Base-by-base conservation (phyloP, 2,113 vertebrate genomes). In the Saccopteryx bilineata region DNA sequence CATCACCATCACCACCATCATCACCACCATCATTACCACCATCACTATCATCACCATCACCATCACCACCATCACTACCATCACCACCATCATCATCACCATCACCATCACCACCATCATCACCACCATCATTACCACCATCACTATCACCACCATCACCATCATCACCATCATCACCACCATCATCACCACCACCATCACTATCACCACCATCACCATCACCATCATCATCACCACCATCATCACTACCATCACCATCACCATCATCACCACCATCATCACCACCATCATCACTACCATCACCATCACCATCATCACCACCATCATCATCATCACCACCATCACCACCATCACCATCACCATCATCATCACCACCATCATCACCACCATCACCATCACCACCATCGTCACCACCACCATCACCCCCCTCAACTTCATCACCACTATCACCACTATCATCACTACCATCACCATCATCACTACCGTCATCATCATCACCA, bases 21-120 rank as follows among this genome's bases (percentile, higher is more conserved):
- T 0, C 28, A 17, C 0, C 28, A 50, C 18, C 23, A 33, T 3
- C 33, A 8, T 6, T 28, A 21, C 10, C n/a, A 10, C 4, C 18
- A 1, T 5, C 26, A 50, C 1, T 9, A 48, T 0, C 23, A 26
- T 1, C 68, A 5, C 2, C n/a, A 58, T 6, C 39, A 21, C 3
- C 58, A 10, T 5, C 14, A 0, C 1, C 17, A 39, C 4, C 54
- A 9, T 4, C 54, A 48, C 5, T 31, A 7, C 13, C 58, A 7
- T 10, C 33, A 46, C 12, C 39, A 23, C 28, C 58, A 19, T 9
- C 19, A 19, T 9, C 19, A 1, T 4, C 33, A 28, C 0, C 63
- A 66, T 26, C 26, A 28, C 0, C 63, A 66, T 12, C 63, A 65
- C 17, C 26, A 68, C 31, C 26, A 66, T 19, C 39, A 69, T 3